Evolutionary conservation across 2,113 vertebrate species (phyloP), one percentile per base, ranked within the genome.

Genomic region (Coracopsis vasa): DNA sequence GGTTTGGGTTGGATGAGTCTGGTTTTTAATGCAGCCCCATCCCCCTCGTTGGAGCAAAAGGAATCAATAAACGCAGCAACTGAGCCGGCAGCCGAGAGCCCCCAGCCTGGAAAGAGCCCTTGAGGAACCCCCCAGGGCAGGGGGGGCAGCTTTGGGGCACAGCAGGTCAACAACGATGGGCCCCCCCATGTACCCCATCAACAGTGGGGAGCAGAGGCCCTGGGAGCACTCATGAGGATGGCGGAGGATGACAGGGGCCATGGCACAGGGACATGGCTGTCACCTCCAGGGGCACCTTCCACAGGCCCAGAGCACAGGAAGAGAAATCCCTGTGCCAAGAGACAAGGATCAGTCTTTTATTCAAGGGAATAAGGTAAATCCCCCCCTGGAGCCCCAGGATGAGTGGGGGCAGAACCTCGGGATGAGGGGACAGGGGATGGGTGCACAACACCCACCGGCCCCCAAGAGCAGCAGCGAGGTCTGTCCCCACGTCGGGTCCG

Each of bases 51-150:
- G 86, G 86, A 97, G 91, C 88, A 58, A 93, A 92, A 86, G 81
- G 62, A 90, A 95, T 89, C 84, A 95, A 97, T 97, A 97, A 97
- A 97, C 0, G 23, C 91, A 95, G 91, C 77, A 88, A 89, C 58
- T 3, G 58, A 97, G 83, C 53, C 45, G 54, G 80, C n/a, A n/a
- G 35, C 78, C 2, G 1, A 24, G 13, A 58, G 14, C 64, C 60
- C 56, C 79, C 56, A 29, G 28, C 14, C 15, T 27, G 29, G n/a
- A 64, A 24, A 11, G 66, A 37, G 1, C 58, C 44, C 45, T 10
- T 6, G 25, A 18, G 31, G 1, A 14, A 48, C 44, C n/a, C 51
- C 31, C 5, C 45, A 31, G 35, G 29, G 24, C 35, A 50, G 24
- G 33, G 25, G 28, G 3, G 37, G 37, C 56, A 44, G 18, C 50